phyloP scores from a whole-genome alignment of 1,140 invertebrate species.

The Homalodisca vitripennis region DNA sequence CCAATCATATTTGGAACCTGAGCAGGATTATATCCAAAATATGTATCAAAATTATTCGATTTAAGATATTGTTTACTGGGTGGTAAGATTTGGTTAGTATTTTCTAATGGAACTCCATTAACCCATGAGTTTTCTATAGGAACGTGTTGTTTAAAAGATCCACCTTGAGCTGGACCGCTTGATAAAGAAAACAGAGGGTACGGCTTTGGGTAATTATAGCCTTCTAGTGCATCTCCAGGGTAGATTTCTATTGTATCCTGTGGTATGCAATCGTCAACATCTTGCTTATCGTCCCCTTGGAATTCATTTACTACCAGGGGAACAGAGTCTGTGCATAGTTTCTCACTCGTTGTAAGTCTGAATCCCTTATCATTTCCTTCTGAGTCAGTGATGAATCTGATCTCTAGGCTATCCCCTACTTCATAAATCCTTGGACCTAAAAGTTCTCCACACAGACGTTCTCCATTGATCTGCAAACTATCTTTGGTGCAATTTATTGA shows the following conservation, averaged over 20 bases:
- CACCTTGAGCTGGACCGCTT: background rate
- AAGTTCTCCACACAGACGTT: slow-evolving; percentile 4
- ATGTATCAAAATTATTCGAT: too few species aligned
- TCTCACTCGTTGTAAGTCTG: background rate
- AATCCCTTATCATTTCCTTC: background rate
- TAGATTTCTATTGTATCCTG: background rate
- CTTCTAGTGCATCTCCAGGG: too few species aligned
- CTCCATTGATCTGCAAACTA: slow-evolving; percentile 12
- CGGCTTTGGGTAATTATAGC: too few species aligned
- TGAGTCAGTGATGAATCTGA: slow-evolving; percentile 1
- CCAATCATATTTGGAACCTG: background rate
- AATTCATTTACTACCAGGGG: background rate
- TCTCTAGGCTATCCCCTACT: background rate
- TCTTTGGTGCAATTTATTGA: slow-evolving; percentile 8
- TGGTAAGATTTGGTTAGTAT: background rate
- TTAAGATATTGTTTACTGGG: background rate
- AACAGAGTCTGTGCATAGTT: background rate
- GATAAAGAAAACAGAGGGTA: background rate
- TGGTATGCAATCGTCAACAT: slow-evolving; percentile 1
- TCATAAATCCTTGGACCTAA: background rate
- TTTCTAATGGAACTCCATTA: background rate
- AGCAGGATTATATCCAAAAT: too few species aligned
- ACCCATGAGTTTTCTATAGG: background rate
- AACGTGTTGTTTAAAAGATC: background rate
- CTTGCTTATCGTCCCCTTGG: background rate